Percentiles rank a stretch among this genome's conserved stretches.
Evolutionary conservation across 1,140 invertebrate species (phyloP).

Genomic region (Eueides isabella): DNA sequence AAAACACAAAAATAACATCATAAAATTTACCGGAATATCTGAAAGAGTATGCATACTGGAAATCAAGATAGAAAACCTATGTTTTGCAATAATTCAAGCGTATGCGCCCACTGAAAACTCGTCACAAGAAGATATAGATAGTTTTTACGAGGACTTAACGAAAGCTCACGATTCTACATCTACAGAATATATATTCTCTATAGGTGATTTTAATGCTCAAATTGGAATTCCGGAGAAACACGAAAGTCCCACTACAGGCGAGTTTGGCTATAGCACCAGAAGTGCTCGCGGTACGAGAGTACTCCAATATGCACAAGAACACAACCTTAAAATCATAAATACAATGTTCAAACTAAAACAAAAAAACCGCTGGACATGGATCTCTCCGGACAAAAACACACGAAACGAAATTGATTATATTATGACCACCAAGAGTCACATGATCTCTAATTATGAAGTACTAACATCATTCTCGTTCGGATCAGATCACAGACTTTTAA

Average conservation of each 20-base stretch:
- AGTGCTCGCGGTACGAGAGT: slow-evolving; percentile 15
- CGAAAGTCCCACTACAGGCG: slow-evolving; percentile 34
- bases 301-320: slow-evolving; percentile 14
- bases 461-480: too few species aligned
- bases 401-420: too few species aligned
- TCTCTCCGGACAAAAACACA: too few species aligned
- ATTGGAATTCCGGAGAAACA: slow-evolving; percentile 40
- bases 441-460: too few species aligned
- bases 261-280: slow-evolving; percentile 38
- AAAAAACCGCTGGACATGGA: too few species aligned
- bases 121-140: too few species aligned
- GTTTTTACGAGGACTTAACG: too few species aligned
- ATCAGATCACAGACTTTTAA: too few species aligned
- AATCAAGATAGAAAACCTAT: slow-evolving; percentile 35
- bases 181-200: slow-evolving; percentile 39
- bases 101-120: slow-evolving; percentile 49
- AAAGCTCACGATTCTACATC: slow-evolving; percentile 41
- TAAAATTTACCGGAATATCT: slow-evolving; percentile 45
- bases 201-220: slow-evolving; percentile 49
- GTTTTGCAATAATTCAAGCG: slow-evolving; percentile 46
- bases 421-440: too few species aligned
- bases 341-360: too few species aligned
- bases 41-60: slow-evolving; percentile 36
- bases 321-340: slow-evolving; percentile 21
- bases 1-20: slow-evolving; percentile 39